phyloP scores from a whole-genome alignment of 2,797 vertebrate genomes.

The Acanthurus lineatus region DNA sequence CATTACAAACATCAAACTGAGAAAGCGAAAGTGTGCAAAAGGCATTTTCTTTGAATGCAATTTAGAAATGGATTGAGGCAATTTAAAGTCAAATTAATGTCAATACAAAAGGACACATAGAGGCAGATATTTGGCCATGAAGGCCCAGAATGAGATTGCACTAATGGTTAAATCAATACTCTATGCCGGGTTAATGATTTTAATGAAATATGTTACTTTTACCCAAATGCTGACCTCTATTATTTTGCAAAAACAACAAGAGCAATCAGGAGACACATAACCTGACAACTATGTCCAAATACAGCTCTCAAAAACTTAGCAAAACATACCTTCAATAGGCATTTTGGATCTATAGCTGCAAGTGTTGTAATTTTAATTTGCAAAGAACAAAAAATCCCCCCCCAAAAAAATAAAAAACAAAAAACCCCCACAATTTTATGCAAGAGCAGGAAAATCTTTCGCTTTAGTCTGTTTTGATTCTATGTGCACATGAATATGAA shows the following conservation, averaged over 20 bases:
- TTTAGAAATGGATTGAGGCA: not conserved
- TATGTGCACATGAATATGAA: not conserved
- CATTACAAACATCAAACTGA: not conserved
- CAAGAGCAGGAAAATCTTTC: not conserved
- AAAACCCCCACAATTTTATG: not conserved
- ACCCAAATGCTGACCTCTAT: not conserved
- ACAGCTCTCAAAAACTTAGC: not conserved
- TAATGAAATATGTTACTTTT: constrained; percentile 5
- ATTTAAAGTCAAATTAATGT: constrained; percentile 16
- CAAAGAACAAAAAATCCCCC: not conserved
- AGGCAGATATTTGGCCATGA: constrained; percentile 9
- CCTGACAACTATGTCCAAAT: not conserved
- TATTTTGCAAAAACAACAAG: not conserved
- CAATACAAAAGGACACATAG: not conserved
- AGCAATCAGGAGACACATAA: not conserved
- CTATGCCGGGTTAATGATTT: not conserved
- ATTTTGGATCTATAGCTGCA: not conserved
- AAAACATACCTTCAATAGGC: not conserved
- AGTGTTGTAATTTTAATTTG: not conserved
- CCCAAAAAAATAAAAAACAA: no score
- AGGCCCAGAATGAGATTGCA: not conserved
- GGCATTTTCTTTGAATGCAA: not conserved
- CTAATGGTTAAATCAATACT: constrained; percentile 17
- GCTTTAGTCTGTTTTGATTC: constrained; percentile 1
- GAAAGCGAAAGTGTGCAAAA: not conserved